phyloP scores from a whole-genome alignment of 2,113 vertebrate species.

The Beaufortia kweichowensis region DNA sequence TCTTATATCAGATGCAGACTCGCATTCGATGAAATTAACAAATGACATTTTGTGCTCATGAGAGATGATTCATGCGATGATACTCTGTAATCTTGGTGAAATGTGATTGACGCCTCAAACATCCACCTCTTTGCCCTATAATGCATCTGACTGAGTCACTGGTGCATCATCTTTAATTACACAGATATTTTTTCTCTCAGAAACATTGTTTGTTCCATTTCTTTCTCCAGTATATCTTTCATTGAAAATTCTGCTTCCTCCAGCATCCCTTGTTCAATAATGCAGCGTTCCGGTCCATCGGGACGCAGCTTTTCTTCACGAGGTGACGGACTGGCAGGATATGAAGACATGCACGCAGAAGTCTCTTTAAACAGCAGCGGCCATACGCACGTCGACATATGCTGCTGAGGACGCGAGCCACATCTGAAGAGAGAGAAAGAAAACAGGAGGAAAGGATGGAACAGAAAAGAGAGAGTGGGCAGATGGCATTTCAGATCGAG shows the following conservation, averaged over 20 bases:
- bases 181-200: not conserved
- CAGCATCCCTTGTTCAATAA: slow-evolving; percentile 40
- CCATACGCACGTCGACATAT: slow-evolving; percentile 43
- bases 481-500: slow-evolving; percentile 48
- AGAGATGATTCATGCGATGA: slow-evolving; percentile 17
- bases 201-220: not conserved
- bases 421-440: slow-evolving; percentile 25
- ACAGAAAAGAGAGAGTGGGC: slow-evolving; percentile 35
- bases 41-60: slow-evolving; percentile 22
- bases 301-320: not conserved
- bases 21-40: slow-evolving; percentile 16
- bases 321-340: slow-evolving; percentile 40
- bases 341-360: slow-evolving; percentile 24
- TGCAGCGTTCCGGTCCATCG: not conserved
- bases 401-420: slow-evolving; percentile 28
- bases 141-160: not conserved
- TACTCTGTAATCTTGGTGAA: not conserved
- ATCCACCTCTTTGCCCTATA: not conserved
- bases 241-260: slow-evolving; percentile 26
- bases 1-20: not conserved
- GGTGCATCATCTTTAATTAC: slow-evolving; percentile 18
- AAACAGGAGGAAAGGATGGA: slow-evolving; percentile 8
- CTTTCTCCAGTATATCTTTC: slow-evolving; percentile 11
- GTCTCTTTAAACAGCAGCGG: slow-evolving; percentile 38
- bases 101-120: not conserved